Conservation (phyloP, 1,140 invertebrate species). For the Cydia pomonella region DNA sequence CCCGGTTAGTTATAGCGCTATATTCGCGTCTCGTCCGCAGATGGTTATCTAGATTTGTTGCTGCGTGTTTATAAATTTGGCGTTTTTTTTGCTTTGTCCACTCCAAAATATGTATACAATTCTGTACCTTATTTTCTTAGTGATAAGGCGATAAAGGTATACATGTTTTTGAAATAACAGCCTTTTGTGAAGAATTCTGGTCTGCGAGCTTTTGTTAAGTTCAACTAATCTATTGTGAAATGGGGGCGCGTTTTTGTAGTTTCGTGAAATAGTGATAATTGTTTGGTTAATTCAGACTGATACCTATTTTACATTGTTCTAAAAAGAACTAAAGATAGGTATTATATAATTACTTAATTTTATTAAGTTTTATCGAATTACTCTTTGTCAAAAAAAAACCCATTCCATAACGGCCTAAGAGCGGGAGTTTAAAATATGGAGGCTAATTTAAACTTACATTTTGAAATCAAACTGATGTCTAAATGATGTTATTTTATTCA, state of each 20-base stretch:
- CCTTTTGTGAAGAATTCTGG: not conserved
- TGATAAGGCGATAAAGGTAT: not conserved
- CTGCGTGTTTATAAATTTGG: slow-evolving; percentile 22
- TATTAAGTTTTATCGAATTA: too few species aligned
- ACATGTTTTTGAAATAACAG: not conserved
- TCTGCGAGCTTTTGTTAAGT: not conserved
- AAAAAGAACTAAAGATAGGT: too few species aligned
- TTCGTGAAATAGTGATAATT: slow-evolving; percentile 5
- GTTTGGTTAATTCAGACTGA: not conserved
- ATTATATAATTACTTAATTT: too few species aligned
- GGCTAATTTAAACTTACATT: too few species aligned
- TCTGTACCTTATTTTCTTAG: not conserved
- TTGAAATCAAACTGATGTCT: too few species aligned
- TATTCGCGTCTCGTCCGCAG: not conserved
- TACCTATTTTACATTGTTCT: too few species aligned
- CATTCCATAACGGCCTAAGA: too few species aligned
- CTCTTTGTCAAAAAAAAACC: too few species aligned
- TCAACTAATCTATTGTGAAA: not conserved
- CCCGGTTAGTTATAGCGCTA: slow-evolving; percentile 24
- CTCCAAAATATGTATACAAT: not conserved
- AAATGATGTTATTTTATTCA: too few species aligned
- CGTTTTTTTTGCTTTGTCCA: not conserved
- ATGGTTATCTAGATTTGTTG: slow-evolving; percentile 28
- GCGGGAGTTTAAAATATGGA: too few species aligned
- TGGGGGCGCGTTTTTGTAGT: slow-evolving; percentile 12